Evolutionary conservation across 2,888 invertebrate genomes (phyloP).

Genomic region (Acronicta psi): DNA sequence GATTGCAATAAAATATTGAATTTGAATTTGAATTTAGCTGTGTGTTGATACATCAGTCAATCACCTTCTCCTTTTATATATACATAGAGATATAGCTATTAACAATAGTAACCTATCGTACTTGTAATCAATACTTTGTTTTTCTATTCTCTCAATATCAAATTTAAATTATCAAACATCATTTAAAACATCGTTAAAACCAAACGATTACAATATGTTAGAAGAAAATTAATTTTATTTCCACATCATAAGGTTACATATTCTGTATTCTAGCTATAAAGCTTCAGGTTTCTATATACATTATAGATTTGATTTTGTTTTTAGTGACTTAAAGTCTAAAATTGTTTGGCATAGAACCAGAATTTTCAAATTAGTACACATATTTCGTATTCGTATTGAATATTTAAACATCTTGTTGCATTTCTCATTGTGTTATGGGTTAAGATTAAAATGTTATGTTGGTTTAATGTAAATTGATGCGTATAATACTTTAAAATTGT

Average conservation of each 20-base stretch:
- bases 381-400: slow-evolving; percentile 13
- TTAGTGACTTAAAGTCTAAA: background rate
- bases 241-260: background rate
- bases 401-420: slow-evolving; percentile 35
- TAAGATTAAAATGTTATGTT: slow-evolving; percentile 14
- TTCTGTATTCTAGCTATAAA: background rate
- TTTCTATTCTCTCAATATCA: too few relatives aligned
- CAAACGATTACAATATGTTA: slow-evolving; percentile 2
- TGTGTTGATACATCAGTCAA: too few relatives aligned
- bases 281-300: background rate
- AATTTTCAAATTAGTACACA: slow-evolving; percentile 7
- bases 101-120: too few relatives aligned
- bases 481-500: background rate
- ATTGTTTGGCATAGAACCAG: background rate
- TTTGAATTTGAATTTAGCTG: too few relatives aligned
- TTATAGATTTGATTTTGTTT: background rate
- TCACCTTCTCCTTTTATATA: too few relatives aligned
- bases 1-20: too few relatives aligned
- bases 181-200: slow-evolving; percentile 5
- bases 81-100: too few relatives aligned
- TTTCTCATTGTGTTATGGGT: slow-evolving; percentile 18
- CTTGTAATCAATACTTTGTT: too few relatives aligned
- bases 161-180: slow-evolving; percentile 3
- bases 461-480: slow-evolving; percentile 18
- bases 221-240: slow-evolving; percentile 1